Evolutionary conservation across 2,888 invertebrate genomes (phyloP).

Genomic region (Ametastegia equiseti): DNA sequence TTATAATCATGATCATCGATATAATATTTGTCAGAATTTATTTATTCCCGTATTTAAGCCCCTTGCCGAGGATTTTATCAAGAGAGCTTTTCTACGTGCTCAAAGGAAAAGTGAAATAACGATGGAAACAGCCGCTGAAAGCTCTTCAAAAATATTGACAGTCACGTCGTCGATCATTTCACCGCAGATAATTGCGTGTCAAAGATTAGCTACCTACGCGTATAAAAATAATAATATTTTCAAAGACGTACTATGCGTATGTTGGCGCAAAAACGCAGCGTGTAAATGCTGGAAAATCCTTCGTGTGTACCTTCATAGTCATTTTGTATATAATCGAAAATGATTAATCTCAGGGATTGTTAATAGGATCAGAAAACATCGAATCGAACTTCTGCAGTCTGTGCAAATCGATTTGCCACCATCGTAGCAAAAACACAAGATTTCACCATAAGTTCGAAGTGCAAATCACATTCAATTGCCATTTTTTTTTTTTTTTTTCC

Average conservation of each 20-base stretch:
- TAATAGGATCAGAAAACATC: neutral
- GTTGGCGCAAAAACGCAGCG: neutral
- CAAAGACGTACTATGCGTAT: neutral
- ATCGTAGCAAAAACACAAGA: neutral
- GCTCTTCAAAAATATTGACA: neutral
- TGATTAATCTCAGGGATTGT: neutral
- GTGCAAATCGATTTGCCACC: neutral
- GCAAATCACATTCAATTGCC: neutral
- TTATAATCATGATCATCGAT: no score
- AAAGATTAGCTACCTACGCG: neutral
- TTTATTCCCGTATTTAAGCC: no score
- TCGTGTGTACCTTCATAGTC: neutral
- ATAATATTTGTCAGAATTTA: no score
- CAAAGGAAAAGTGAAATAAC: neutral
- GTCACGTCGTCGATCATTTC: neutral
- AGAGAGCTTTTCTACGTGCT: neutral
- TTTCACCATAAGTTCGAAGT: neutral
- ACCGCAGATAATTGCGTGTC: neutral
- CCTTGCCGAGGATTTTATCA: no score
- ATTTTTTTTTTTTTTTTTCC: neutral
- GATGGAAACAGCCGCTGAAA: neutral
- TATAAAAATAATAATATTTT: neutral
- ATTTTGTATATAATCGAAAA: neutral
- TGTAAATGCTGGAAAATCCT: neutral
- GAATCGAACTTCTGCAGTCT: neutral